These are phyloP conservation scores for Pterocles gutturalis DNA, from an alignment of 2,113 vertebrate genomes.

Conservation along the genomic window DNA sequence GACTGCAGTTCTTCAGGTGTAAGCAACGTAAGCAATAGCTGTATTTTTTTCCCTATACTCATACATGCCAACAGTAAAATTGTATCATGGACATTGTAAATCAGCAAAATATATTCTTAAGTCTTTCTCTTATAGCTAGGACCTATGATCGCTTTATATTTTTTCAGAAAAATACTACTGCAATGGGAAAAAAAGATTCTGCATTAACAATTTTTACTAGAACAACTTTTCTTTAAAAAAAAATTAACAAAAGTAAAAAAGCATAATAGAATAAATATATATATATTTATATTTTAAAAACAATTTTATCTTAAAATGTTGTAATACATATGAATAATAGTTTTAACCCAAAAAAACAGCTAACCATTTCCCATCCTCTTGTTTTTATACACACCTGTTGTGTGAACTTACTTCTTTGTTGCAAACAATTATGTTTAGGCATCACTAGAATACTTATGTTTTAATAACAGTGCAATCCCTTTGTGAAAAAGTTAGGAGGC, in stretches of 20 bases:
- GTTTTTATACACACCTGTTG: neutral
- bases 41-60: neutral
- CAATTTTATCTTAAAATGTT: conserved; percentile 36
- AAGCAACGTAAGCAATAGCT: neutral
- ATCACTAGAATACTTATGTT: conserved; percentile 25
- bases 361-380: neutral
- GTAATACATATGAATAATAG: conserved; percentile 24
- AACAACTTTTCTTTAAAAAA: conserved; percentile 58
- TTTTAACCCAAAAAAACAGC: conserved; percentile 20
- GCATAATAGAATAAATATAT: conserved; percentile 7
- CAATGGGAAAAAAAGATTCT: neutral
- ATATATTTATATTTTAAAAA: conserved; percentile 4
- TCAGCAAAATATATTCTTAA: neutral
- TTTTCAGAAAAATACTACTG: neutral
- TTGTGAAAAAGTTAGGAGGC: conserved; percentile 23
- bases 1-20: neutral
- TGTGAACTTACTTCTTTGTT: neutral
- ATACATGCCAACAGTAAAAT: neutral
- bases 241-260: conserved; percentile 8
- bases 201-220: neutral
- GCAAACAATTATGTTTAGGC: neutral
- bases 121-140: neutral
- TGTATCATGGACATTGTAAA: neutral
- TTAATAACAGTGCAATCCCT: conserved; percentile 6
- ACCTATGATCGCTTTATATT: neutral